Base-by-base conservation (phyloP, 1,140 invertebrate genomes). In the Trypoxylus dichotomus region DNA sequence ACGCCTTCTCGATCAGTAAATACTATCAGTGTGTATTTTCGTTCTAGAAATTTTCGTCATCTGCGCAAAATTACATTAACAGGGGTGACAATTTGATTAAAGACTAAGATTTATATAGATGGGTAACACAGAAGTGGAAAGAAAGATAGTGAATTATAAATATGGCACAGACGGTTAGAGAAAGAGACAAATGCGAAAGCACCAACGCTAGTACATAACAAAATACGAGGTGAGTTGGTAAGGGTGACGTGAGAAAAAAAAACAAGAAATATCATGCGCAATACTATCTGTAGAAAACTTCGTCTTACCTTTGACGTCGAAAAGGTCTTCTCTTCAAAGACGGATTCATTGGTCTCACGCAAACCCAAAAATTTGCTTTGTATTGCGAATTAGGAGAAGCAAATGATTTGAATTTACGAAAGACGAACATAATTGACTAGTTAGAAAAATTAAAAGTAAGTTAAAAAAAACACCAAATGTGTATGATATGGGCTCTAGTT, bases 71-170 rank as follows among this genome's bases (percentile, higher is more conserved):
- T 68, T 68, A 68, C 60, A 15, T 54, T 6, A 68, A 68, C 21
- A 68, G 60, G 60, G 60, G 60, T 68, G 60, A 68, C 60, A 68
- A 68, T 68, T 68, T 68, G 60, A 68, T 68, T 68, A 68, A 68
- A 68, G 19, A 68, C 47, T 54, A 54, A 54, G 19, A 54, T 54
- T 19, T 15, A n/a, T 54, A 54, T n/a, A 54, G 15, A 54, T 19
- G 47, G 15, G 19, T 54, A 37, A 54, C n/a, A 54, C 19, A 54
- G 47, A 54, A 54, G 15, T n/a, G 19, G 19, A 54, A 54, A 54
- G 19, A 54, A 3, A 54, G 15, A 54, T 13, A 54, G 47, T 54
- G 47, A 54, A 54, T n/a, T n/a, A 54, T n/a, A 54, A 19, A n/a
- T 19, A 2, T 54, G 19, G 15, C 47, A 54, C 24, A 3, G 60